Percentiles rank a stretch among this genome's conserved stretches.
Evolutionary conservation across 2,113 vertebrate genomes (phyloP).

Genomic region (Echinops telfairi): DNA sequence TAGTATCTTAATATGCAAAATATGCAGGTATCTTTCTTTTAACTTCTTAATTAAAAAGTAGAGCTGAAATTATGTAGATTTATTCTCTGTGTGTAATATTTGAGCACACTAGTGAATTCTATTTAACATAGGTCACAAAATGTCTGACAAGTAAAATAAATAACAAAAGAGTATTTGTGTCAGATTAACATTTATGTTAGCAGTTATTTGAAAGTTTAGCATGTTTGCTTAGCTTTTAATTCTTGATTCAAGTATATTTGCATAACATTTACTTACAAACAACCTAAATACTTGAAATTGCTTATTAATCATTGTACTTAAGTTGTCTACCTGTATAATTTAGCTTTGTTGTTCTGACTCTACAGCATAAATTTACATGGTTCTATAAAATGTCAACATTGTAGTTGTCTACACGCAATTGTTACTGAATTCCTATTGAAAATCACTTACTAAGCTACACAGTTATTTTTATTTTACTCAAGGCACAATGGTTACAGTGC

Average conservation of each 20-base stretch:
- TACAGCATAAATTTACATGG: constrained; percentile 56
- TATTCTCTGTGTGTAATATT: constrained; percentile 65
- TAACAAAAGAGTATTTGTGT: constrained; percentile 65
- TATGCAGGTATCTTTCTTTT: constrained; percentile 37
- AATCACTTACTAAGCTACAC: background rate
- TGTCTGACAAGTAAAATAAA: constrained; percentile 73
- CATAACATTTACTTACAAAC: constrained; percentile 78
- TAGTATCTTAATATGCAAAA: background rate
- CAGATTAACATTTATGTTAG: constrained; percentile 72
- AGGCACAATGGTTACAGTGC: background rate
- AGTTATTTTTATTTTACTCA: background rate
- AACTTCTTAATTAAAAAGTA: background rate
- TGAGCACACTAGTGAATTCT: constrained; percentile 49
- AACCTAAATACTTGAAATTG: constrained; percentile 61
- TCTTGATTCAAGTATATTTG: constrained; percentile 77
- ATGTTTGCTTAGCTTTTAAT: constrained; percentile 73
- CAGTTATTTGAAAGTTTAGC: constrained; percentile 67
- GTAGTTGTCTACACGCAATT: constrained; percentile 2
- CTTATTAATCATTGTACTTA: constrained; percentile 66
- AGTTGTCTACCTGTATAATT: constrained; percentile 62
- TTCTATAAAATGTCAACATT: constrained; percentile 60
- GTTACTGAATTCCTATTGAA: constrained; percentile 44
- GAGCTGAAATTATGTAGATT: constrained; percentile 60
- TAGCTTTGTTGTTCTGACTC: constrained; percentile 59
- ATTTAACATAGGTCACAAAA: constrained; percentile 67